These are phyloP conservation scores for Palythoa grandis DNA, from an alignment of 92 coral and sea anemone genomes.

Conservation along the genomic window DNA sequence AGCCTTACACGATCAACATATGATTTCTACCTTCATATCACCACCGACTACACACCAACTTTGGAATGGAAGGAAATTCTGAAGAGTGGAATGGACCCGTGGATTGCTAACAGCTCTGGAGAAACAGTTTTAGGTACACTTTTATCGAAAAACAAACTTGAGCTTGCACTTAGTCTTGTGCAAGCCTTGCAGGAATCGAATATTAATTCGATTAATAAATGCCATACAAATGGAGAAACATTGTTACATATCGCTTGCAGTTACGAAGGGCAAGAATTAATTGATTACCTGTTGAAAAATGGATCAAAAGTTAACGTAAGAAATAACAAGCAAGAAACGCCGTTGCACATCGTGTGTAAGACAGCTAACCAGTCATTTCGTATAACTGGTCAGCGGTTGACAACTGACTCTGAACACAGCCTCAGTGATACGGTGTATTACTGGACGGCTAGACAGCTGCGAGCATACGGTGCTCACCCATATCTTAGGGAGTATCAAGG, in stretches of 20 bases:
- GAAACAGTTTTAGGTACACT: slow-evolving; percentile 19
- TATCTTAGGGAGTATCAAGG: slow-evolving; percentile 15
- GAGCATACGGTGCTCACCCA: slow-evolving; percentile 45
- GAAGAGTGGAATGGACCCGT: not conserved
- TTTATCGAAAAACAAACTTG: slow-evolving; percentile 14
- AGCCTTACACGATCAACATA: not conserved
- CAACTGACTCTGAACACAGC: not conserved
- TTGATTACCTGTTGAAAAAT: slow-evolving; percentile 1
- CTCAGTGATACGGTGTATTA: slow-evolving; percentile 14
- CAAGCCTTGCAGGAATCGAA: slow-evolving; percentile 10
- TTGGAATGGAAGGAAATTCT: slow-evolving; percentile 6
- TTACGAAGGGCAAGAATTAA: slow-evolving; percentile 18
- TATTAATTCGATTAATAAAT: not conserved
- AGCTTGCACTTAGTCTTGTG: slow-evolving; percentile 14
- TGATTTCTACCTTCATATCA: not conserved
- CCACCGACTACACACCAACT: not conserved
- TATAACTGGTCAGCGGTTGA: not conserved
- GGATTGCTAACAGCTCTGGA: slow-evolving; percentile 7
- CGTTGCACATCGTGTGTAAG: slow-evolving; percentile 13
- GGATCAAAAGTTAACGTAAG: slow-evolving; percentile 1
- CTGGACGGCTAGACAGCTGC: slow-evolving; percentile 10
- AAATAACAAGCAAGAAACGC: slow-evolving; percentile 13
- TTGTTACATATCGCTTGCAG: slow-evolving; percentile 14
- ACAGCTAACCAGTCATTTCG: not conserved
- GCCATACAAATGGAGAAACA: slow-evolving; percentile 5